These are phyloP conservation scores for Labrus mixtus DNA, from an alignment of 2,113 vertebrate genomes.

Conservation along the genomic window DNA sequence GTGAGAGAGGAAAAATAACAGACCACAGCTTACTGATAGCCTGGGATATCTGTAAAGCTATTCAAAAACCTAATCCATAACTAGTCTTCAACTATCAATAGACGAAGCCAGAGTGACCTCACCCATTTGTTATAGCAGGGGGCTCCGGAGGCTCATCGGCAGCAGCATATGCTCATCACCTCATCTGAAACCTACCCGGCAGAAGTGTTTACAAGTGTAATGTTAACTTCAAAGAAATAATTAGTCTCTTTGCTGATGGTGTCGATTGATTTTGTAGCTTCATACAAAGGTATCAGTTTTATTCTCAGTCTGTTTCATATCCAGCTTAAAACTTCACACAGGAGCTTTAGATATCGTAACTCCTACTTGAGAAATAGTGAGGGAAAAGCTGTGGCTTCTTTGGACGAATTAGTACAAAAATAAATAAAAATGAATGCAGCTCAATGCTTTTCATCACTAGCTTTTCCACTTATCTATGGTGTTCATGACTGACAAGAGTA, in stretches of 20 bases:
- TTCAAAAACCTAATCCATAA: neutral
- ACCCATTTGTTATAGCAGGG: too few species aligned
- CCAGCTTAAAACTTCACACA: too few species aligned
- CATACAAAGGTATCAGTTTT: neutral
- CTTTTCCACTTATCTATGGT: neutral
- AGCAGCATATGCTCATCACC: too few species aligned
- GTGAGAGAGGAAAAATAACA: neutral
- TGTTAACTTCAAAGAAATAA: too few species aligned
- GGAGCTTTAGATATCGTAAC: neutral
- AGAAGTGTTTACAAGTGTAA: too few species aligned
- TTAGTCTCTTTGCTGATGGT: too few species aligned
- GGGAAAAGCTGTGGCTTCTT: neutral
- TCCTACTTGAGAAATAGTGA: neutral
- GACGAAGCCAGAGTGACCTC: too few species aligned
- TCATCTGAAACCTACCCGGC: too few species aligned
- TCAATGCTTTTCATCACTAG: neutral
- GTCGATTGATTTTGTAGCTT: too few species aligned
- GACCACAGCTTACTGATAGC: neutral
- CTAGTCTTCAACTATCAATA: neutral
- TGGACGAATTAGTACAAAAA: neutral
- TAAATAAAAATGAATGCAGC: neutral
- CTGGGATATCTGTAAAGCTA: neutral
- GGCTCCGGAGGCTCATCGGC: too few species aligned
- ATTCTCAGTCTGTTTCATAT: neutral
- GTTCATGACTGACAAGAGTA: conserved; percentile 33